phyloP scores from a whole-genome alignment of 2,888 invertebrate species.

The Eilema sororculum region DNA sequence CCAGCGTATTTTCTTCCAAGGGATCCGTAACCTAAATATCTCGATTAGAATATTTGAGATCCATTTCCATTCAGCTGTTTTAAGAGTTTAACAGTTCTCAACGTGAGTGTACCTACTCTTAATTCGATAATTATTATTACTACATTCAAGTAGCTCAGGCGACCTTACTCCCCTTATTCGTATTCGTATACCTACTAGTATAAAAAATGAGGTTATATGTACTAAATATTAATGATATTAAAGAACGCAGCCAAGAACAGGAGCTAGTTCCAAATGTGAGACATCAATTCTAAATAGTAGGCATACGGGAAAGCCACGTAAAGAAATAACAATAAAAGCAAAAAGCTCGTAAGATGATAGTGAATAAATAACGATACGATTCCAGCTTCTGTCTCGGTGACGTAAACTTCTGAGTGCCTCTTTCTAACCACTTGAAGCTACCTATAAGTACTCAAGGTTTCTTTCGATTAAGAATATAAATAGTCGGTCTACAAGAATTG shows the following conservation, averaged over 20 bases:
- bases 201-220: background rate
- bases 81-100: too few relatives aligned
- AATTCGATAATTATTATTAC: too few relatives aligned
- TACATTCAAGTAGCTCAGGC: background rate
- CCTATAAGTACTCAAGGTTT: background rate
- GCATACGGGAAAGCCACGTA: slow-evolving; percentile 12
- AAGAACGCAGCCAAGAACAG: background rate
- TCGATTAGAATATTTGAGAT: too few relatives aligned
- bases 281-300: slow-evolving; percentile 12
- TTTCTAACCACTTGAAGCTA: slow-evolving; percentile 7
- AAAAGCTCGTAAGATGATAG: slow-evolving; percentile 16
- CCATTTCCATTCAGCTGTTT: too few relatives aligned
- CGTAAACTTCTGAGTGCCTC: slow-evolving; percentile 22
- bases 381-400: slow-evolving; percentile 7
- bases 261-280: background rate
- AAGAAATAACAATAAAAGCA: slow-evolving; percentile 24
- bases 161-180: background rate
- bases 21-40: too few relatives aligned
- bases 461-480: background rate
- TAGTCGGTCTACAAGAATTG: too few relatives aligned
- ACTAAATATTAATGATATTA: slow-evolving; percentile 3
- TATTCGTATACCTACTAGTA: background rate
- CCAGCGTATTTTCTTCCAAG: too few relatives aligned
- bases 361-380: slow-evolving; percentile 24
- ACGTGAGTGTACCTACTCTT: too few relatives aligned